These are phyloP conservation scores for Orius laevigatus DNA, from an alignment of 1,140 invertebrate species.

Conservation along the genomic window DNA sequence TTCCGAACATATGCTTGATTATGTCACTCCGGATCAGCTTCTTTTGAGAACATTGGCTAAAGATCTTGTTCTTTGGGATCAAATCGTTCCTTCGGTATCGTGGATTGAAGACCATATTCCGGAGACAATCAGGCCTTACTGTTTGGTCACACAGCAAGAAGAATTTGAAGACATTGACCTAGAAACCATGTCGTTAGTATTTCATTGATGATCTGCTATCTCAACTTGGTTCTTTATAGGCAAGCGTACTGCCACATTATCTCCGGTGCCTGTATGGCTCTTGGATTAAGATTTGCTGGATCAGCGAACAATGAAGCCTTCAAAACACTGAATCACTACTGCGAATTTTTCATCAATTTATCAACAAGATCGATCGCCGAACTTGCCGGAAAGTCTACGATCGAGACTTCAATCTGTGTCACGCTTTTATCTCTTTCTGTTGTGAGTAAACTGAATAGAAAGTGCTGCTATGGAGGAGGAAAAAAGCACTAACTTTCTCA, in stretches of 20 bases:
- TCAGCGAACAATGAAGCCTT: conserved; percentile 71
- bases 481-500: no score
- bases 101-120: conserved; percentile 81
- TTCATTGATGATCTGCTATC: no score
- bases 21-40: conserved; percentile 84
- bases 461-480: no score
- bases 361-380: conserved; percentile 57
- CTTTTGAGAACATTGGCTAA: conserved; percentile 65
- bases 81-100: conserved; percentile 56
- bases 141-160: conserved; percentile 48
- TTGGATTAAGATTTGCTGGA: conserved; percentile 87
- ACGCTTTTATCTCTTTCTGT: conserved; percentile 64
- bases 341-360: conserved; percentile 44
- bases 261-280: conserved; percentile 83
- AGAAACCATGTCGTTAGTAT: conserved; percentile 80
- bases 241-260: conserved; percentile 95
- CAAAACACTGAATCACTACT: conserved; percentile 50
- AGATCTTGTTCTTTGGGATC: conserved; percentile 67
- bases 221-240: no score
- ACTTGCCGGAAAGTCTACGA: conserved; percentile 71
- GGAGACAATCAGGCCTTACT: conserved; percentile 48
- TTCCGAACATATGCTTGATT: conserved; percentile 80
- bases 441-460: conserved; percentile 36
- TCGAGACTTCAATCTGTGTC: conserved; percentile 78
- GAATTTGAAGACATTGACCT: conserved; percentile 57